Evolutionary conservation across 2,888 invertebrate genomes (phyloP).

Genomic region (Bellardia pandia): DNA sequence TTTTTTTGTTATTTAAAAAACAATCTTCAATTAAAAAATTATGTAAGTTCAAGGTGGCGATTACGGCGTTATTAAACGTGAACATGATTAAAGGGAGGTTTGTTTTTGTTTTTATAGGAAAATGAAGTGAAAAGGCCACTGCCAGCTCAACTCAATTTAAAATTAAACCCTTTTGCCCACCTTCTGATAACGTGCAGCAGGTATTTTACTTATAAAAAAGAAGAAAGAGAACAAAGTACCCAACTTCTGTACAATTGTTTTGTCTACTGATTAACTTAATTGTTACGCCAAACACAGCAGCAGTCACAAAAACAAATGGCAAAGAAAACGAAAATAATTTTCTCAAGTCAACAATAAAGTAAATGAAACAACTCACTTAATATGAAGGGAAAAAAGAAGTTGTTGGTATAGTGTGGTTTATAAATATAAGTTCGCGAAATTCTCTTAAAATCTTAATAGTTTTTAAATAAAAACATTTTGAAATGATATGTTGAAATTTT

Average conservation of each 20-base stretch:
- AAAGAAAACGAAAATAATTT: slow-evolving; percentile 5
- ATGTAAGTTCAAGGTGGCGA: slow-evolving; percentile 47
- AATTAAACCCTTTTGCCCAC: slow-evolving; percentile 38
- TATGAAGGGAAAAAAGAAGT: neutral
- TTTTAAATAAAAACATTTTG: too few relatives aligned
- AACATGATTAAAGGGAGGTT: neutral
- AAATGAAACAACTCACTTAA: neutral
- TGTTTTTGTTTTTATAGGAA: neutral
- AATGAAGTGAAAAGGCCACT: neutral
- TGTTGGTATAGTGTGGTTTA: neutral
- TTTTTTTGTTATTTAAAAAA: neutral
- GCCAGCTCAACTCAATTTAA: slow-evolving; percentile 29
- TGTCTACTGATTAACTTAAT: slow-evolving; percentile 52
- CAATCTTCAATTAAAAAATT: slow-evolving; percentile 32
- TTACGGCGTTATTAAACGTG: slow-evolving; percentile 21
- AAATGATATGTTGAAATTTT: too few relatives aligned
- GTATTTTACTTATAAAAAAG: neutral
- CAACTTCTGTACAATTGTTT: neutral
- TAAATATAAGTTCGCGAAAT: neutral
- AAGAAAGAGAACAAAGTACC: neutral
- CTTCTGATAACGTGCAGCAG: neutral
- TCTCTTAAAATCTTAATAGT: too few relatives aligned
- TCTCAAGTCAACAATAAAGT: neutral
- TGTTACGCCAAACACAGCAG: slow-evolving; percentile 7
- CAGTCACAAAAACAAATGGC: neutral